Base-by-base conservation (phyloP, 2,888 invertebrate genomes). In the Salpingus planirostris region DNA sequence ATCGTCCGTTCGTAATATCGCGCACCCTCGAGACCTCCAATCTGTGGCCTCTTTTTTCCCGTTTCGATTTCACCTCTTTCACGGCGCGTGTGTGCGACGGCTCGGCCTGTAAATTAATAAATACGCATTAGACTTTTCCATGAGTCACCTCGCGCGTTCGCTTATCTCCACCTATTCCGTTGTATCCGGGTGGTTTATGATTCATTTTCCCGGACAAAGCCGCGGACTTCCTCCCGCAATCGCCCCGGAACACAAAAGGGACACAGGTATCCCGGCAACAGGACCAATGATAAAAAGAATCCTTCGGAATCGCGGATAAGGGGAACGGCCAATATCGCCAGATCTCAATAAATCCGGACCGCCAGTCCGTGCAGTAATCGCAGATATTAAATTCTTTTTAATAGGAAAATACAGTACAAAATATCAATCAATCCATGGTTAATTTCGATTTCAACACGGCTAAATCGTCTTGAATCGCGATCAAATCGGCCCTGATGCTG, bases 361-460 rank as follows among this genome's bases (percentile, higher is more conserved):
- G 8, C 8, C 5, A 18, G 8, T 18, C 8, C 18, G 8, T 18
- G 18, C n/a, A n/a, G n/a, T n/a, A n/a, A n/a, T n/a, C n/a, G n/a
- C n/a, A n/a, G n/a, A n/a, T n/a, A n/a, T n/a, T n/a, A n/a, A n/a
- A n/a, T 18, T 18, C 5, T 18, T 18, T 18, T 18, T 18, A 18
- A 6, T 18, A 18, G 18, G 8, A 18, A 18, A 6, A 8, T 18
- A 8, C 18, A 5, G 18, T 18, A 18, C 18, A 18, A 18, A 18
- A 18, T 18, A 18, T 18, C 10, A 24, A n/a, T 59, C 13, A 73
- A 57, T 46, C 63, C 67, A 43, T 68, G 65, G 46, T 72, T 73
- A 15, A 68, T 66, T 47, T 71, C 70, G 15, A 70, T 43, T n/a
- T n/a, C 36, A 73, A 56, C 27, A 59, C 57, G 43, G 60, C 64